These are phyloP conservation scores for Spisula subtruncata DNA, from an alignment of 2,888 invertebrate genomes.

Conservation along the genomic window DNA sequence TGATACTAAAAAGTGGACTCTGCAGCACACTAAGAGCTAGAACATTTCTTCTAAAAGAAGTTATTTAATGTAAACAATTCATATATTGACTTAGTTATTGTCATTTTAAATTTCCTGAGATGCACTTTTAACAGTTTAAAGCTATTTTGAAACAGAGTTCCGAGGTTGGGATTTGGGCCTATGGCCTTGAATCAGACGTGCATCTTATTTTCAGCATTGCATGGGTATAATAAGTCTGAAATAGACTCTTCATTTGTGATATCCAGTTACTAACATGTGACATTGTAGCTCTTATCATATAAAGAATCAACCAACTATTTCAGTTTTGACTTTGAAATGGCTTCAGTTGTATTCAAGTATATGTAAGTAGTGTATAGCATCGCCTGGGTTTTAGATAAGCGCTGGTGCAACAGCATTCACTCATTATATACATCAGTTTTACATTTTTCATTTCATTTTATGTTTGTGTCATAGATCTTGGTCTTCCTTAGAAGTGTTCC, in stretches of 20 bases:
- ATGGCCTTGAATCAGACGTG: no score
- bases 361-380: slow-evolving; percentile 57
- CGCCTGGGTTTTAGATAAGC: background rate
- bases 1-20: no score
- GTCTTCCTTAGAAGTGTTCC: background rate
- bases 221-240: no score
- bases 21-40: no score
- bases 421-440: background rate
- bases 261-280: background rate
- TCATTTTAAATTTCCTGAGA: no score
- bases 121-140: no score
- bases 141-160: no score
- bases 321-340: slow-evolving; percentile 48
- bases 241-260: background rate
- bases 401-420: background rate
- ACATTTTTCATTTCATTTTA: background rate
- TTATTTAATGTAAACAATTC: no score
- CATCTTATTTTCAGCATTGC: no score
- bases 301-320: slow-evolving; percentile 1
- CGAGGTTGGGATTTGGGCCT: no score
- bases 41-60: no score
- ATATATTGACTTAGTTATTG: no score
- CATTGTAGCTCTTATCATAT: background rate
- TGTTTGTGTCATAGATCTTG: background rate
- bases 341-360: slow-evolving; percentile 60